phyloP scores from a whole-genome alignment of 2,113 vertebrate genomes.

The Python bivittatus region DNA sequence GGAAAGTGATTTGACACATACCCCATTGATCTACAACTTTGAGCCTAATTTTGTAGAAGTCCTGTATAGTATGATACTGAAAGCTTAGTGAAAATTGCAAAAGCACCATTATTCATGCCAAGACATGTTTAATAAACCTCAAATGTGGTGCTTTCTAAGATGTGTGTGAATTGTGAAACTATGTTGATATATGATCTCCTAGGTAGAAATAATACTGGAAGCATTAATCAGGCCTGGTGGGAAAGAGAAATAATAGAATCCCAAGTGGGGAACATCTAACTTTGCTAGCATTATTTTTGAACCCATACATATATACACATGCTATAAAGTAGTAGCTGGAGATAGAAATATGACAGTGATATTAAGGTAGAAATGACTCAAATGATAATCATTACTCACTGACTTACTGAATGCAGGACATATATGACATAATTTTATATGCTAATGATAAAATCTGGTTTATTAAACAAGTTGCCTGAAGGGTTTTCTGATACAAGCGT shows the following conservation, averaged over 20 bases:
- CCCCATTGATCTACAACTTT: slow-evolving; percentile 20
- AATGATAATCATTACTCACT: neutral
- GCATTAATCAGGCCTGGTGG: neutral
- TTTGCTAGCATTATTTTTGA: neutral
- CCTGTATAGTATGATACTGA: neutral
- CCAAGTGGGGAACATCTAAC: no score
- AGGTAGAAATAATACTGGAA: neutral
- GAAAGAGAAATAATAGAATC: neutral
- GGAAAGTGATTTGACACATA: slow-evolving; percentile 21
- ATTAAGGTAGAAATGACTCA: neutral
- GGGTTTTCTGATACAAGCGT: neutral
- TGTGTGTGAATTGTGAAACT: slow-evolving; percentile 8
- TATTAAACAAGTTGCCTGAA: neutral
- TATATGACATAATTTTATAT: neutral
- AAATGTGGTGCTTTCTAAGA: neutral
- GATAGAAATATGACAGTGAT: neutral
- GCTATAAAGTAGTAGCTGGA: neutral
- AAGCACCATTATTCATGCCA: neutral
- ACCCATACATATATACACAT: neutral
- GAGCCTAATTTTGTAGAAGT: slow-evolving; percentile 4
- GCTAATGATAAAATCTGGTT: no score
- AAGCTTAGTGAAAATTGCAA: slow-evolving; percentile 20
- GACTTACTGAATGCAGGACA: neutral
- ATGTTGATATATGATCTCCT: neutral
- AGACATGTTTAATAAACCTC: neutral